These are phyloP conservation scores for Phenganax subtilis DNA, from an alignment of 92 coral and sea anemone genomes.

Conservation along the genomic window DNA sequence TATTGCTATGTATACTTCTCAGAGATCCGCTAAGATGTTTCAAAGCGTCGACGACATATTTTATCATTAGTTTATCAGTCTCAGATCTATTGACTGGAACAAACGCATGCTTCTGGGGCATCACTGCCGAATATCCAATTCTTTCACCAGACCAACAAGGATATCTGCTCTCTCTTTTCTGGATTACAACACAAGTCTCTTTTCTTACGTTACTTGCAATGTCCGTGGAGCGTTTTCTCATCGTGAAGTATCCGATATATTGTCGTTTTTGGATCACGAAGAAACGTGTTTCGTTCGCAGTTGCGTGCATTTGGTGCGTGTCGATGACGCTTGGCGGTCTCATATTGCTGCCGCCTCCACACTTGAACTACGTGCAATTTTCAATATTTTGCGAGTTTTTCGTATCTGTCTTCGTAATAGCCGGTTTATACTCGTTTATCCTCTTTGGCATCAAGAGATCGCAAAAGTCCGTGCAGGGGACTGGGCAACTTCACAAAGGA, in stretches of 20 bases:
- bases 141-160: background rate
- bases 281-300: slow-evolving; percentile 30
- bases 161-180: slow-evolving; percentile 21
- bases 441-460: slow-evolving; percentile 12
- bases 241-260: slow-evolving; percentile 31
- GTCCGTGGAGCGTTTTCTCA: slow-evolving; percentile 38
- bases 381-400: slow-evolving; percentile 35
- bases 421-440: slow-evolving; percentile 23
- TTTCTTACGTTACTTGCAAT: slow-evolving; percentile 29
- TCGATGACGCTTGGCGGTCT: slow-evolving; percentile 27
- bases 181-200: slow-evolving; percentile 26
- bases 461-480: background rate
- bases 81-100: slow-evolving; percentile 26
- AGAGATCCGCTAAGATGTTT: slow-evolving; percentile 29
- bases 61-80: slow-evolving; percentile 29
- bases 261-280: slow-evolving; percentile 38
- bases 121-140: background rate
- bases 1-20: background rate
- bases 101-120: slow-evolving; percentile 33
- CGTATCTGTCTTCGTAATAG: slow-evolving; percentile 27
- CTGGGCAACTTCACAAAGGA: slow-evolving; percentile 27
- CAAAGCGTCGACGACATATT: slow-evolving; percentile 27
- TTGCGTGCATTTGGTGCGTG: slow-evolving; percentile 31
- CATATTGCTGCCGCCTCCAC: slow-evolving; percentile 18
- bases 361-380: slow-evolving; percentile 26